Conservation (phyloP, 2,113 vertebrate species). For the Antigone vipio region DNA sequence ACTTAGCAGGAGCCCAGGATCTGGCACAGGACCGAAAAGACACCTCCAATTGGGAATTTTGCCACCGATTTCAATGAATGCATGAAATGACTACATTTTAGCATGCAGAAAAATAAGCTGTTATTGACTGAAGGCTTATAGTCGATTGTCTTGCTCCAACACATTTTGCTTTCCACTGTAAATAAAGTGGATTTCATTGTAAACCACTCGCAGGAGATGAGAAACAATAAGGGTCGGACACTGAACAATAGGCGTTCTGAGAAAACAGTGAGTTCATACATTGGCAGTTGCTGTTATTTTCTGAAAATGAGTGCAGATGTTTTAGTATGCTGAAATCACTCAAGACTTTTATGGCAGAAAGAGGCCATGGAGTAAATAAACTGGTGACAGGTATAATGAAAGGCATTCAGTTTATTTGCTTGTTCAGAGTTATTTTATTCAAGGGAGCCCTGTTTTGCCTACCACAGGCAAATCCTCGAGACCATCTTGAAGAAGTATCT, state of each 20-base stretch:
- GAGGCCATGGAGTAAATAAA: conserved; percentile 40
- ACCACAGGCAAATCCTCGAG: conserved; percentile 11
- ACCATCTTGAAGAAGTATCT: not conserved
- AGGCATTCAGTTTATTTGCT: conserved; percentile 15
- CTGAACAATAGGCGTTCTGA: conserved; percentile 22
- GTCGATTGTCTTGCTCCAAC: conserved; percentile 4
- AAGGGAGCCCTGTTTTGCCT: conserved; percentile 20
- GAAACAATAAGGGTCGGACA: conserved; percentile 33
- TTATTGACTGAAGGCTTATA: conserved; percentile 11
- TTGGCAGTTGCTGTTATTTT: conserved; percentile 42
- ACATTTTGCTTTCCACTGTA: conserved; percentile 43
- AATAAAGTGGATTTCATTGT: conserved; percentile 43
- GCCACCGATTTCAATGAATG: accelerated
- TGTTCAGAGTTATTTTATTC: conserved; percentile 26
- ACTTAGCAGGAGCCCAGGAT: not conserved
- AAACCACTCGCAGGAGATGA: conserved; percentile 41
- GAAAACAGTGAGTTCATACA: conserved; percentile 56
- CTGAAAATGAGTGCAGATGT: conserved; percentile 58
- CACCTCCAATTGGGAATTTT: conserved; percentile 8
- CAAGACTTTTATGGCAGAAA: conserved; percentile 43
- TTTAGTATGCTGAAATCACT: conserved; percentile 44
- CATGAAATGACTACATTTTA: not conserved
- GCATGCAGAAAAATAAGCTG: conserved; percentile 8
- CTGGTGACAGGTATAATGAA: conserved; percentile 57
- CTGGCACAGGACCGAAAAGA: not conserved